A percentile compares a stretch with the other conserved stretches of the same genome.
Conservation (phyloP, 2,888 invertebrate genomes). For the Watsonalla cultraria region DNA sequence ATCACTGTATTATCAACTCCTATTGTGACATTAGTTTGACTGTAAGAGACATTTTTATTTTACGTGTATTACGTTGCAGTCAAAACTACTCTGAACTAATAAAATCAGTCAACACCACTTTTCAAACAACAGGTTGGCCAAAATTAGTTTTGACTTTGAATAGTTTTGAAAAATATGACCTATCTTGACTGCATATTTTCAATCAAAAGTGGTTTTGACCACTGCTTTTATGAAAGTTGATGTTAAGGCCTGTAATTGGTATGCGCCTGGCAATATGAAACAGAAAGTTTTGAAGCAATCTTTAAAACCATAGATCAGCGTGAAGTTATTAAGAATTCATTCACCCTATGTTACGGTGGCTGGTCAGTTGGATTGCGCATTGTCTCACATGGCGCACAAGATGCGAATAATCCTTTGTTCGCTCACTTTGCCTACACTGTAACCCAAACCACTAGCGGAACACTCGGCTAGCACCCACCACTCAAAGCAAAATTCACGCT, state of each 20-base stretch:
- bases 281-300: slow-evolving; percentile 20
- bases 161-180: no score
- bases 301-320: slow-evolving; percentile 27
- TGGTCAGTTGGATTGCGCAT: slow-evolving; percentile 58
- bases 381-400: slow-evolving; percentile 57
- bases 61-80: no score
- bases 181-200: no score
- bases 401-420: slow-evolving; percentile 71
- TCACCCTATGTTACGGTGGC: slow-evolving; percentile 68
- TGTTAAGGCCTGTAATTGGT: background rate
- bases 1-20: no score
- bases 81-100: no score
- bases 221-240: no score
- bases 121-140: no score
- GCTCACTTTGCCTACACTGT: slow-evolving; percentile 61
- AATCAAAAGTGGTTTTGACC: no score
- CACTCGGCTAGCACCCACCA: slow-evolving; percentile 55
- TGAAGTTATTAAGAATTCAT: slow-evolving; percentile 68
- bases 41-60: no score
- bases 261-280: slow-evolving; percentile 6
- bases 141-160: no score
- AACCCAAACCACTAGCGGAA: slow-evolving; percentile 53
- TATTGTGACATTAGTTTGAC: no score
- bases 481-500: slow-evolving; percentile 52
- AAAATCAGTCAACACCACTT: no score